Evolutionary conservation across 1,140 invertebrate genomes (phyloP), one percentile per base, ranked within the genome.

Genomic region (Neodiprion lecontei): DNA sequence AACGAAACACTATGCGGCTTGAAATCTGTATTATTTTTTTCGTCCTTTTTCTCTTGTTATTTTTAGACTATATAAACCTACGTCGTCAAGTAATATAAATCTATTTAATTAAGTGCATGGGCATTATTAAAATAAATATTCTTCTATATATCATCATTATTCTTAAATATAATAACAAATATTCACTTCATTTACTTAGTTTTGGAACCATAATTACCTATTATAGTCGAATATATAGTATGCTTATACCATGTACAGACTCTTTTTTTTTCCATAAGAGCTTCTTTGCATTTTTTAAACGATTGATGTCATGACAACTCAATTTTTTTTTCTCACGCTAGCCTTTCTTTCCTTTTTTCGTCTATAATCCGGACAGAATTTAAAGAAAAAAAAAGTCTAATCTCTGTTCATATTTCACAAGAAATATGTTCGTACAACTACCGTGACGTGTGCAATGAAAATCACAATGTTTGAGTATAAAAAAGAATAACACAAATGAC

Each of bases 41-140:
- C 48, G 70, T 48, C 65, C 40, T 72, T 72, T 66, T 40, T 40
- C 28, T 5, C 5, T 40, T 40, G 28, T 40, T 40, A 40, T 40
- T 40, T 40, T 40, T 40, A 40, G 2, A 40, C 28, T 40, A 40
- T 40, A 40, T 40, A 40, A 40, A 40, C 28, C 28, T 40, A 40
- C 28, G 28, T 40, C 28, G 28, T 40, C 80, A 78, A 81, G 80
- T 82, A 84, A 83, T 81, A 78, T 69, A 40, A 40, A 40, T 79
- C 81, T 79, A 78, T 74, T 78, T 74, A 40, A 40, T 40, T 40
- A 78, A 80, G 78, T 71, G 78, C 76, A 73, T 78, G 79, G 84
- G 78, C 80, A 82, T 87, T 71, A 86, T 83, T 83, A 87, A 86
- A 86, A 87, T 85, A 87, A 87, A 86, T 86, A 86, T 85, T 80